Evolutionary conservation across 2,797 vertebrate genomes (phyloP).

Genomic region (Falco biarmicus): DNA sequence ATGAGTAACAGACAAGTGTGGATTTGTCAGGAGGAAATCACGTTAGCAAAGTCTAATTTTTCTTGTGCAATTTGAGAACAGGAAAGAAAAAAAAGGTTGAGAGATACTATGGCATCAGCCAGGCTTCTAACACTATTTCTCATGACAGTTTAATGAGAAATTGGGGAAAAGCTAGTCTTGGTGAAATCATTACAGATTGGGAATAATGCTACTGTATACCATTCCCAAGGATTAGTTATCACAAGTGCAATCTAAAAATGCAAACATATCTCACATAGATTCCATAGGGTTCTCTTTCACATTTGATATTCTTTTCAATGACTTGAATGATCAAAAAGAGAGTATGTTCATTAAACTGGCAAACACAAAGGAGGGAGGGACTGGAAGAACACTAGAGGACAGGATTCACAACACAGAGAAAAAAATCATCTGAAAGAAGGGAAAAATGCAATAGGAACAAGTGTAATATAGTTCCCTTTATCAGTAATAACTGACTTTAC

Average conservation of each 20-base stretch:
- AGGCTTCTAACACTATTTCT: not conserved
- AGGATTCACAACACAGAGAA: not conserved
- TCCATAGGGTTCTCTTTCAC: not conserved
- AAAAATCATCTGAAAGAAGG: not conserved
- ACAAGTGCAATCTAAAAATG: not conserved
- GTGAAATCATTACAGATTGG: not conserved
- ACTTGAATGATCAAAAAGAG: not conserved
- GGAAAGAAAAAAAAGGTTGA: not conserved
- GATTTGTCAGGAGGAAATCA: not conserved
- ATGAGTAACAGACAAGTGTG: not conserved
- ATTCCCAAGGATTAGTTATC: not conserved
- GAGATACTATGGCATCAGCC: not conserved
- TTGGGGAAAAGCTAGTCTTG: not conserved
- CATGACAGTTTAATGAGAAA: not conserved
- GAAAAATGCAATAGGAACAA: not conserved
- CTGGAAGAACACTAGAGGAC: not conserved
- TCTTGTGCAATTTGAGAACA: not conserved
- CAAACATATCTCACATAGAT: not conserved
- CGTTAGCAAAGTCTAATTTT: not conserved
- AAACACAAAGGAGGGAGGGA: not conserved
- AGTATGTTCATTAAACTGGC: not conserved
- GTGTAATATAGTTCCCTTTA: not conserved
- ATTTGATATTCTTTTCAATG: not conserved
- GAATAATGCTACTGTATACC: not conserved
- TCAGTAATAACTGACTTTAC: not conserved